Evolutionary conservation across 2,113 vertebrate species (phyloP), one percentile per base, ranked within the genome.

Genomic region (Gallinago paraguaiae): DNA sequence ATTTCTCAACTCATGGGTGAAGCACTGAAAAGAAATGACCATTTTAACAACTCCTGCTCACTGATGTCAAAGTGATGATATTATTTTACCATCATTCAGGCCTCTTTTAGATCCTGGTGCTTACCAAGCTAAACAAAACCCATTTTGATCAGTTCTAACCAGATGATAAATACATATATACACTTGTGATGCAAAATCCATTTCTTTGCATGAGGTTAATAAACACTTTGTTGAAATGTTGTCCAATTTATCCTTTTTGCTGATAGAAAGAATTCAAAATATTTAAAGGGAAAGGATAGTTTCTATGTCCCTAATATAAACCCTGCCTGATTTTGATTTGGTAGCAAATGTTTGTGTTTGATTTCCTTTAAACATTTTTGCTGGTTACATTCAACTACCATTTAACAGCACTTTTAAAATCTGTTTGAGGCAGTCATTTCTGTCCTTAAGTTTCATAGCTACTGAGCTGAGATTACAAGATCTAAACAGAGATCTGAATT

Each of bases 131-230:
- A 87, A 96, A 97, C 48, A 82, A 95, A 96, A 37, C 80, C 54
- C 68, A 74, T 71, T 97, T 97, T 95, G 86, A 96, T 97, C 24
- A 90, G 59, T 83, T 93, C 82, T 96, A 98, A 97, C 23, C 20
- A 87, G 86, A 91, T 96, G 84, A 95, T 79, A 96, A 97, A 97
- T 97, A 86, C 15, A 43, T 67, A 72, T 68, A 71, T 17, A 11
- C 72, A 90, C n/a, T 59, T 11, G 50, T 65, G 59, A 95, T 65
- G 41, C 41, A 82, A 96, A 96, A 95, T 97, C 92, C 71, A 83
- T 94, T 96, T 86, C 63, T 95, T 91, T 77, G 70, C 25, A 31
- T 63, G n/a, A 95, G 65, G 96, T 86, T 81, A 93, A 95, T 85
- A 86, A 84, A 41, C 64, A 81, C 59, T 85, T 43, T 30, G 86